Conservation (phyloP, 2,888 invertebrate genomes). For the Synanthedon myopaeformis region DNA sequence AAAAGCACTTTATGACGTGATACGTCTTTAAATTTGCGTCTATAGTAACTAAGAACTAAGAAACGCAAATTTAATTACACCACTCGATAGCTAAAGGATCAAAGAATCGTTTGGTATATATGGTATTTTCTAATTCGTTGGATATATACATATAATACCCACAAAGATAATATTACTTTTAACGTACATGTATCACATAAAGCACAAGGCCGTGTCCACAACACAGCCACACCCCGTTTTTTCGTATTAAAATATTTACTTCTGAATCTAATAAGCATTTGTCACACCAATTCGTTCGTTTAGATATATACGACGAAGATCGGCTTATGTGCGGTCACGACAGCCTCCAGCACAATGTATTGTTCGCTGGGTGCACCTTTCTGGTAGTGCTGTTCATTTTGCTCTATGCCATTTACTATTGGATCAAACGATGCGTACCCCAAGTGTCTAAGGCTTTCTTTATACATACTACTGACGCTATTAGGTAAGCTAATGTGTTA, state of each 20-base stretch:
- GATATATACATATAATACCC: no score
- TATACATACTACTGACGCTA: slow-evolving; percentile 45
- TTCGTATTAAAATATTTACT: neutral
- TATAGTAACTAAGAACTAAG: no score
- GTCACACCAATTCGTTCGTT: neutral
- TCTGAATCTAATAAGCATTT: neutral
- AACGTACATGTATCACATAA: no score
- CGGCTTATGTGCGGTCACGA: slow-evolving; percentile 34
- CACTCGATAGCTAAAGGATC: no score
- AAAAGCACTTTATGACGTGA: no score
- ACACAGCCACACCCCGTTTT: no score
- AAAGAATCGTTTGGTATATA: no score
- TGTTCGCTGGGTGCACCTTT: slow-evolving; percentile 42
- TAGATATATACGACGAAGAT: slow-evolving; percentile 58
- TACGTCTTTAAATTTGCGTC: no score
- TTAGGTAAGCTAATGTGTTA: slow-evolving; percentile 32
- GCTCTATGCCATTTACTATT: slow-evolving; percentile 46
- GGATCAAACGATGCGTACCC: slow-evolving; percentile 54
- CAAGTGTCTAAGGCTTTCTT: slow-evolving; percentile 57
- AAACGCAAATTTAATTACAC: no score
- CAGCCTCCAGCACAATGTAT: slow-evolving; percentile 35
- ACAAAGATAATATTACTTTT: no score
- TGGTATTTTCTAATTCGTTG: no score
- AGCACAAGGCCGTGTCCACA: no score
- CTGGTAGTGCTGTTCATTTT: slow-evolving; percentile 38